phyloP scores from a whole-genome alignment of 2,888 invertebrate genomes.

The Pyrocoelia pectoralis region DNA sequence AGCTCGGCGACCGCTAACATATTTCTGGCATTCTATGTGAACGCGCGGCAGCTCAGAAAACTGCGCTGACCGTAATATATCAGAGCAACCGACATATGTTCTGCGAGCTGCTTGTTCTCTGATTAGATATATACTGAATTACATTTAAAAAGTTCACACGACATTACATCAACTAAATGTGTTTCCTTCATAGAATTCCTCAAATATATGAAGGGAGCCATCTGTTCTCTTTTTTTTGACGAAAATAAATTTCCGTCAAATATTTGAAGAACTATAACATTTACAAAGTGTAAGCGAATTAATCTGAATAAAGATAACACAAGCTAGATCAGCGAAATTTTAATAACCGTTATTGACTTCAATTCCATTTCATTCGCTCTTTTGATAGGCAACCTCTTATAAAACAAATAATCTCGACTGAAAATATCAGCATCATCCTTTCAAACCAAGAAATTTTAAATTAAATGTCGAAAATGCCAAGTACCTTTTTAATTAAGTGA shows the following conservation, averaged over 20 bases:
- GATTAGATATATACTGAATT: slow-evolving; percentile 37
- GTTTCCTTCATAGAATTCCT: slow-evolving; percentile 17
- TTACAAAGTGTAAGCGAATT: slow-evolving; percentile 39
- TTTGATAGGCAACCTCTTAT: slow-evolving; percentile 36
- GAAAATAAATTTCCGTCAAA: slow-evolving; percentile 25
- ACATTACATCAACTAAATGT: slow-evolving; percentile 27
- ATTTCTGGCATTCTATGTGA: slow-evolving; percentile 49
- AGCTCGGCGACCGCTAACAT: slow-evolving; percentile 45
- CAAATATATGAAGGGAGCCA: slow-evolving; percentile 21
- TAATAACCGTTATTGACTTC: slow-evolving; percentile 48
- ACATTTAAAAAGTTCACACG: slow-evolving; percentile 33
- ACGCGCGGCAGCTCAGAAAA: slow-evolving; percentile 45
- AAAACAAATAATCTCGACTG: slow-evolving; percentile 37
- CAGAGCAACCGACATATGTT: slow-evolving; percentile 50
- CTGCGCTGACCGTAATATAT: slow-evolving; percentile 50
- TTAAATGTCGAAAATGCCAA: slow-evolving; percentile 37
- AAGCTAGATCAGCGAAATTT: slow-evolving; percentile 46
- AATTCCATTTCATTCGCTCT: slow-evolving; percentile 41
- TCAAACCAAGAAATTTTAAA: slow-evolving; percentile 38
- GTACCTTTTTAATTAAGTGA: slow-evolving; percentile 39
- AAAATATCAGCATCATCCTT: slow-evolving; percentile 34
- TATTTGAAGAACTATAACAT: slow-evolving; percentile 37
- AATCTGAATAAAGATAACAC: slow-evolving; percentile 47
- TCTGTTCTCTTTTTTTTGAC: slow-evolving; percentile 16
- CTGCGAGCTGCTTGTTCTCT: slow-evolving; percentile 34